Base-by-base conservation (phyloP, 2,888 invertebrate species). In the Tigriopus californicus region DNA sequence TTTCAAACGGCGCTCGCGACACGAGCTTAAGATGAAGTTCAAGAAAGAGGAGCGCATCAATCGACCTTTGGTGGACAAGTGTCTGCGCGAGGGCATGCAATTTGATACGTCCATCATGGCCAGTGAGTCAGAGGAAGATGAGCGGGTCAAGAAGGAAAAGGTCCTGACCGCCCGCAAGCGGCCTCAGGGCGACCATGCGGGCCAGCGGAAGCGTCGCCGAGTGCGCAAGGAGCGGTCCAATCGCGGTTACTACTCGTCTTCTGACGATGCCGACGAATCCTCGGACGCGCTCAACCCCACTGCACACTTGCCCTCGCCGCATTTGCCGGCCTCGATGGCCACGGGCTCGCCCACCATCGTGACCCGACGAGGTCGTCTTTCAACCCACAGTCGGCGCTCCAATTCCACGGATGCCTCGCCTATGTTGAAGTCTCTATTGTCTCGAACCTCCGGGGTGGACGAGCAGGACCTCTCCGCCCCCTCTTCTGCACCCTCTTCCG, bases 1-100 rank as follows among this genome's bases (percentile, higher is more conserved):
- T 47, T 91, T 92, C 73, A 83, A 87, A 0, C 79, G 80, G 47
- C 76, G 92, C 61, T 80, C 79, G 0, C 73, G 94, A 13, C 74
- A 80, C 59, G 91, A 94, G 66, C 74, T 95, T 11, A 94, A 94
- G 71, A 73, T 84, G 40, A 95, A 95, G 73, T 95, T 88, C 69
- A 91, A 91, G 68, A 84, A 85, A 66, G 95, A 95, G 70, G 94
- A 94, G 68, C 68, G 65, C 62, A 52, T 63, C 1, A 87, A 88
- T 72, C 72, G 76, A n/a, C 70, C 72, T 2, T 75, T 85, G 61
- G 77, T 89, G 4, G 84, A 86, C 68, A 82, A 80, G 67, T 87
- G 86, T 0, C 69, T 89, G 1, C 76, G 79, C 12, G 78, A 80
- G 63, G 80, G 80, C 0, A 77, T 79, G 42, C 75, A 77, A 24